phyloP scores from a whole-genome alignment of 2,888 invertebrate genomes.

The Drosophila sordidula region DNA sequence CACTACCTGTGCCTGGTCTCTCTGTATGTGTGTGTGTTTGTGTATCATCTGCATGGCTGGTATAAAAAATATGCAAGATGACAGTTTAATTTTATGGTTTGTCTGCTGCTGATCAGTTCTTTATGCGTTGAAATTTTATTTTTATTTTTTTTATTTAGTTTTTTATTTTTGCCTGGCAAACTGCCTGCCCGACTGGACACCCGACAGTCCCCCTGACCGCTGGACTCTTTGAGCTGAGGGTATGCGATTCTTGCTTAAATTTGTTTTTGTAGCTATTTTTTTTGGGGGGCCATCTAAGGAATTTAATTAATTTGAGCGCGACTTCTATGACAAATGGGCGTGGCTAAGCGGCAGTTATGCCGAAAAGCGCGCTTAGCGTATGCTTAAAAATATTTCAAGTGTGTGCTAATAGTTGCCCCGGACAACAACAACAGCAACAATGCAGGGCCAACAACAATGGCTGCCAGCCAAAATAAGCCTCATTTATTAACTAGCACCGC shows the following conservation, averaged over 20 bases:
- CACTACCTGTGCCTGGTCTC: conserved; percentile 55
- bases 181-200: conserved; percentile 17
- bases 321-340: conserved; percentile 78
- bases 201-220: neutral
- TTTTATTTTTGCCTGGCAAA: conserved; percentile 17
- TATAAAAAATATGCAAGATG: conserved; percentile 84
- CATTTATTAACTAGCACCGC: conserved; percentile 61
- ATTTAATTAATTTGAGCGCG: conserved; percentile 78
- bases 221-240: conserved; percentile 21
- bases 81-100: conserved; percentile 86
- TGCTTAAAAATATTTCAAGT: conserved; percentile 56
- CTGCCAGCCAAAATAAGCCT: conserved; percentile 56
- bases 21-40: conserved; percentile 27
- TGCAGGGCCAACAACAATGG: conserved; percentile 45
- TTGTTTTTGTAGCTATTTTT: conserved; percentile 20
- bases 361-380: conserved; percentile 68
- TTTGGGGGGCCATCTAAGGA: conserved; percentile 62
- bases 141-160: conserved; percentile 22
- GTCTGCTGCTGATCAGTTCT: conserved; percentile 84
- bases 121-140: conserved; percentile 80
- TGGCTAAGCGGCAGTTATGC: conserved; percentile 64
- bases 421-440: conserved; percentile 9
- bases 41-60: conserved; percentile 65
- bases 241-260: conserved; percentile 67
- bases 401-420: conserved; percentile 63